Percentiles rank a stretch among this genome's conserved stretches.
Conservation (phyloP, 2,797 vertebrate species). For the Caiman crocodilus region DNA sequence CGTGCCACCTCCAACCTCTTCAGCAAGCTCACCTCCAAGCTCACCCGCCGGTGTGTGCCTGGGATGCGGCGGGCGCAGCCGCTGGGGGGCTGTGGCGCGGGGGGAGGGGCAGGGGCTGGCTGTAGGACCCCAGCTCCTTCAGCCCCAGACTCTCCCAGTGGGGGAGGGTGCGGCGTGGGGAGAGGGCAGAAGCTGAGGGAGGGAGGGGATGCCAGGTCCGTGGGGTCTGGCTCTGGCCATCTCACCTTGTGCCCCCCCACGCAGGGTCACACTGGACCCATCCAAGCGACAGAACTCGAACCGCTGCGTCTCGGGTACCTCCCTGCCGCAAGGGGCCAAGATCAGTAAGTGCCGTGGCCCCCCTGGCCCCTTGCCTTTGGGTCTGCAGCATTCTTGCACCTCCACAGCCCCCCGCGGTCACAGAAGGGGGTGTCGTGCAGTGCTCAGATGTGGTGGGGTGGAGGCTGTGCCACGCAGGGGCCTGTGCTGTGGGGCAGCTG, state of each 20-base stretch:
- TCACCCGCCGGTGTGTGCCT: constrained; percentile 90
- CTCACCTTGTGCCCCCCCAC: no score
- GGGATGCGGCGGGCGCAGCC: background rate
- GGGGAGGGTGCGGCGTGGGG: no score
- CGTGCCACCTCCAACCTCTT: constrained; percentile 95
- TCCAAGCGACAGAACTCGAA: constrained; percentile 98
- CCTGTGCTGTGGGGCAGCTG: no score
- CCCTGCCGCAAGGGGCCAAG: constrained; percentile 96
- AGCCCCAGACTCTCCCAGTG: no score
- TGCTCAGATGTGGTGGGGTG: no score
- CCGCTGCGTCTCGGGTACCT: constrained; percentile 94
- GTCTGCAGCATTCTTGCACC: background rate
- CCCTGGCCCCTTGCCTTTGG: background rate
- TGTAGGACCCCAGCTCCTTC: background rate
- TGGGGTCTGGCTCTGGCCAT: background rate
- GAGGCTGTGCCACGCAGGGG: no score
- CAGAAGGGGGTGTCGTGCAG: no score
- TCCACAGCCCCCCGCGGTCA: background rate
- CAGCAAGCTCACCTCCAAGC: constrained; percentile 96
- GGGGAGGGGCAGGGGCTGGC: background rate
- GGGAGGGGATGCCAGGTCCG: background rate
- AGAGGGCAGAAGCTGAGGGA: background rate
- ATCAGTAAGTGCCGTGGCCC: constrained; percentile 91
- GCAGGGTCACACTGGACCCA: constrained; percentile 97
- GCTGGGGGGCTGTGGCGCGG: background rate